These are phyloP conservation scores for Aplocera efformata DNA, from an alignment of 2,888 invertebrate species.

Conservation along the genomic window DNA sequence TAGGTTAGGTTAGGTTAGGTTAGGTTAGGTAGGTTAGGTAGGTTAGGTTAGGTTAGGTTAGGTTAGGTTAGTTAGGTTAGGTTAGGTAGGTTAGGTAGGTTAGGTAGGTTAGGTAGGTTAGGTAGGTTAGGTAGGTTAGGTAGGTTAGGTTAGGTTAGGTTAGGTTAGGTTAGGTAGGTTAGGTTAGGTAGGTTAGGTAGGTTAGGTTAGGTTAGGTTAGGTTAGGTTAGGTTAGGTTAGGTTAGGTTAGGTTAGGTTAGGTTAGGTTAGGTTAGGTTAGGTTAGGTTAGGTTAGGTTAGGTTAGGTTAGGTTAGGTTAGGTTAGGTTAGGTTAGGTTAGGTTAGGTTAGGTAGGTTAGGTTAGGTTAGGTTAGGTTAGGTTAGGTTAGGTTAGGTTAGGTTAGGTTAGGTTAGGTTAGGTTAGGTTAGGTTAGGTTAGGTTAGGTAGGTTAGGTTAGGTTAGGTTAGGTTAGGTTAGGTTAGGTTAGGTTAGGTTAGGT, in stretches of 20 bases:
- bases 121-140: no score
- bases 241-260: conserved; percentile 4
- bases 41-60: no score
- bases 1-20: conserved; percentile 9
- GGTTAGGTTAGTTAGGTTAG: conserved; percentile 5
- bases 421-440: not conserved
- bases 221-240: conserved; percentile 2
- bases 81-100: no score
- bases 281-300: conserved; percentile 1
- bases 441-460: no score
- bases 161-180: no score
- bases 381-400: not conserved
- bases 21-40: no score
- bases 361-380: not conserved
- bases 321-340: conserved; percentile 4
- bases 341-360: no score
- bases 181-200: no score
- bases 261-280: conserved; percentile 3
- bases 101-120: no score
- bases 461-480: not conserved
- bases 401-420: not conserved
- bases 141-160: no score
- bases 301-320: conserved; percentile 2
- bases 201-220: no score
- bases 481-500: not conserved